Evolutionary conservation across 1,140 invertebrate genomes (phyloP).

Genomic region (Sarcophaga bullata): DNA sequence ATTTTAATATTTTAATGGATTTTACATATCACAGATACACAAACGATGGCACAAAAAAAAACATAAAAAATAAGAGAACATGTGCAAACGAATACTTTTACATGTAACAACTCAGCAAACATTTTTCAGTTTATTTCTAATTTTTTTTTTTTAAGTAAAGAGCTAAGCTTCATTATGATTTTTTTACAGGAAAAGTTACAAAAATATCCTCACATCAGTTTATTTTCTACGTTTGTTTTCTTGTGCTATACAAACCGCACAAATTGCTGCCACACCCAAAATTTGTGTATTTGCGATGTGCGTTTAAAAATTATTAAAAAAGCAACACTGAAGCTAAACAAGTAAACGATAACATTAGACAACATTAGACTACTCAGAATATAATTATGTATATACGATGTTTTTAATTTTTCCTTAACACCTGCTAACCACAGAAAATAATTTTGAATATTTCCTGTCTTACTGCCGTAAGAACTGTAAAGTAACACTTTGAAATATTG

Average conservation of each 20-base stretch:
- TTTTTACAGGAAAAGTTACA: neutral
- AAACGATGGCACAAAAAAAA: neutral
- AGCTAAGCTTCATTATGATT: neutral
- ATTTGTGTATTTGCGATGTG: neutral
- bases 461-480: too few species aligned
- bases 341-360: too few species aligned
- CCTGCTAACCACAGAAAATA: too few species aligned
- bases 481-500: too few species aligned
- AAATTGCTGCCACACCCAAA: constrained; percentile 7
- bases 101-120: neutral
- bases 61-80: neutral
- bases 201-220: neutral
- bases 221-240: neutral
- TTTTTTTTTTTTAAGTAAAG: neutral
- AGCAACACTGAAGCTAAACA: too few species aligned
- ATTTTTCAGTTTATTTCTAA: too few species aligned
- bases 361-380: too few species aligned
- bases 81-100: neutral
- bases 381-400: too few species aligned
- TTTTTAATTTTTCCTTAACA: too few species aligned
- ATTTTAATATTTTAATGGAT: constrained; percentile 27
- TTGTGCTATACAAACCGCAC: neutral
- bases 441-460: too few species aligned
- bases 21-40: neutral
- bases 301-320: too few species aligned